These are phyloP conservation scores for Pterobdella sp. DNA, from an alignment of 2,888 invertebrate genomes.

Conservation along the genomic window DNA sequence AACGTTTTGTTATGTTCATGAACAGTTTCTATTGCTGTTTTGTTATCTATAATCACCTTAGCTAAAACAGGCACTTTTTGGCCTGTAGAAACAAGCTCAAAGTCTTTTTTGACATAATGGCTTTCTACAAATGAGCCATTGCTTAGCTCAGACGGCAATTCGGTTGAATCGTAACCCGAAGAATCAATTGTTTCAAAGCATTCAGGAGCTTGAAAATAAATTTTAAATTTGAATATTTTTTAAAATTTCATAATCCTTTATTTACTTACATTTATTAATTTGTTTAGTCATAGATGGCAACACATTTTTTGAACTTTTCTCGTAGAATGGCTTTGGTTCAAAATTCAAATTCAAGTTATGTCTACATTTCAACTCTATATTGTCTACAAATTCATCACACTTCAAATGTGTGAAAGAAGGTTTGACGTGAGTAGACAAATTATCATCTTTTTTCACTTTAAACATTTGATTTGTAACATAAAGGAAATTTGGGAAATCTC, in stretches of 20 bases:
- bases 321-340: background rate
- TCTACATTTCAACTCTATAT: background rate
- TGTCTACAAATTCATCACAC: background rate
- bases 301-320: background rate
- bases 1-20: background rate
- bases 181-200: background rate
- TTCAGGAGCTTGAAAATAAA: background rate
- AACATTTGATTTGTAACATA: background rate
- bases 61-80: background rate
- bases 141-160: background rate
- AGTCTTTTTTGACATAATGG: background rate
- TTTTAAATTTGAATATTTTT: background rate
- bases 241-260: background rate
- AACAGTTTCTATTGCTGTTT: background rate
- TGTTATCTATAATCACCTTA: background rate
- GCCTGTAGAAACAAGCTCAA: background rate
- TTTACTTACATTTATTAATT: background rate
- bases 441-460: background rate
- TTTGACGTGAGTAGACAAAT: background rate
- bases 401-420: background rate
- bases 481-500: background rate
- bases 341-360: background rate
- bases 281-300: background rate
- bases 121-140: background rate
- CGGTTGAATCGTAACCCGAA: constrained; percentile 2